These are phyloP conservation scores for Callipepla squamata DNA, from an alignment of 2,113 vertebrate species.

Conservation along the genomic window DNA sequence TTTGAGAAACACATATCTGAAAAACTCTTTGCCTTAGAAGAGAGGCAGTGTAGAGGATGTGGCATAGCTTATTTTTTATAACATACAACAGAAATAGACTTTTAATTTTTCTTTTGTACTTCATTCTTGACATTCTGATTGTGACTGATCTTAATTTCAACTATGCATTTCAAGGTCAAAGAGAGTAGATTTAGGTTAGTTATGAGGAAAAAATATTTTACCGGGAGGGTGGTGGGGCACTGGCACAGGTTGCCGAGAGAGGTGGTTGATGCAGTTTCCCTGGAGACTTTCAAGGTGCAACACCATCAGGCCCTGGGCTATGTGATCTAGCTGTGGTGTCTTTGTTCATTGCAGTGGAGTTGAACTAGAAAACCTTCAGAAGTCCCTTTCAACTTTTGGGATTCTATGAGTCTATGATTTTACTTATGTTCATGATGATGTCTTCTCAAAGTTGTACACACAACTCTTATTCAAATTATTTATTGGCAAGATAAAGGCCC, in stretches of 20 bases:
- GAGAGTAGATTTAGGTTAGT: no score
- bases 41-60: neutral
- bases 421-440: neutral
- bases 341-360: no score
- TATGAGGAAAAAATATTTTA: no score
- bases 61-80: neutral
- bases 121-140: neutral
- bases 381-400: no score
- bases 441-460: neutral
- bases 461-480: neutral
- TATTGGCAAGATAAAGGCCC: neutral
- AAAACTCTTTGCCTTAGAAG: neutral
- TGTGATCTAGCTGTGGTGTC: no score
- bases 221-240: no score
- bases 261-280: no score
- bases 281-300: no score
- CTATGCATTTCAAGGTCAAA: neutral
- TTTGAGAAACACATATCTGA: neutral
- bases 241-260: no score
- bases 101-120: neutral
- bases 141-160: neutral
- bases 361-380: no score
- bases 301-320: no score
- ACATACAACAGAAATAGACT: neutral
- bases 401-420: neutral